A percentile compares a stretch with the other conserved stretches of the same genome.
These are phyloP conservation scores for Gadopsis bispinosus DNA, from an alignment of 2,797 vertebrate species.

Conservation along the genomic window DNA sequence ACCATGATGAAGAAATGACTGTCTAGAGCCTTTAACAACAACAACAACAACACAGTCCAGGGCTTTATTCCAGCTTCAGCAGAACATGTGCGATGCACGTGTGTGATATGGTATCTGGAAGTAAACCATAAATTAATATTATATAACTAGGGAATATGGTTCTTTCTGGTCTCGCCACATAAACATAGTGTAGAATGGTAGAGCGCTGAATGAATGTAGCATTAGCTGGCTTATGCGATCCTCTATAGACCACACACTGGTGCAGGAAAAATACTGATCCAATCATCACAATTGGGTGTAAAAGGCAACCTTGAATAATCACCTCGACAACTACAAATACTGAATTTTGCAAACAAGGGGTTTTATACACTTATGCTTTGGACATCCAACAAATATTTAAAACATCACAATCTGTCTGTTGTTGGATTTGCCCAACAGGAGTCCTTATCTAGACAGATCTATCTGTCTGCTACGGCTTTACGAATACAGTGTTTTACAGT, in stretches of 20 bases:
- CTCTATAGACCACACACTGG: slow-evolving; percentile 8
- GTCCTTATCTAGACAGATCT: not conserved
- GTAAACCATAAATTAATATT: not conserved
- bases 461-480: not conserved
- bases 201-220: not conserved
- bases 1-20: not conserved
- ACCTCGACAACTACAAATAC: not conserved
- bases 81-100: not conserved
- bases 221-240: slow-evolving; percentile 23
- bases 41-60: not conserved
- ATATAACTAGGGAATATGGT: not conserved
- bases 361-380: not conserved
- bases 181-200: not conserved
- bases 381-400: slow-evolving; percentile 16
- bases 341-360: not conserved
- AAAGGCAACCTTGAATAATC: not conserved
- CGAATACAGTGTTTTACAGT: not conserved
- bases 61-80: not conserved
- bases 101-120: not conserved
- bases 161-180: too few relatives aligned
- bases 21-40: not conserved
- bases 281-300: not conserved
- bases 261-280: not conserved
- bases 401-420: slow-evolving; percentile 1
- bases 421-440: not conserved